phyloP scores from a whole-genome alignment of 2,797 vertebrate species.

The Gallinago stenura region DNA sequence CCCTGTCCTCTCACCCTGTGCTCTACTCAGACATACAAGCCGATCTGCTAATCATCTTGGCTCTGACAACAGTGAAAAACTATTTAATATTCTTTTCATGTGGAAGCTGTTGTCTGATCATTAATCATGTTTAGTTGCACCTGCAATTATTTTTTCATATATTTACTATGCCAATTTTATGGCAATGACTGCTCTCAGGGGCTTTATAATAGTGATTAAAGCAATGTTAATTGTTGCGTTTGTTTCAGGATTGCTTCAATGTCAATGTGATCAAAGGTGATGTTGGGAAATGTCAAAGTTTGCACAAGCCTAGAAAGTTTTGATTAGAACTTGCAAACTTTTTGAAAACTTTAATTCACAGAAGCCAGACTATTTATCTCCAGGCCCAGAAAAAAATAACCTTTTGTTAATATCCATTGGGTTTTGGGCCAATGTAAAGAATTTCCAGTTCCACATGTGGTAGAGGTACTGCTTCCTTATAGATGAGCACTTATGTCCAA shows the following conservation, averaged over 20 bases:
- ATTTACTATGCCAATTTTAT: constrained; percentile 77
- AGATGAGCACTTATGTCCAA: background rate
- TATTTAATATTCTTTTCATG: constrained; percentile 73
- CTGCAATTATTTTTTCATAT: constrained; percentile 75
- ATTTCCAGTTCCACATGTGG: background rate
- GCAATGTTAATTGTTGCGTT: constrained; percentile 66
- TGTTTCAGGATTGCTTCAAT: constrained; percentile 73
- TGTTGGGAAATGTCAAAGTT: constrained; percentile 47
- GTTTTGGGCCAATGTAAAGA: background rate
- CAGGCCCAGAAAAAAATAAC: background rate
- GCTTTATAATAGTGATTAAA: constrained; percentile 74
- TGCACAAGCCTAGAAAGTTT: constrained; percentile 13
- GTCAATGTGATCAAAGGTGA: constrained; percentile 56
- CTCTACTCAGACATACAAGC: background rate
- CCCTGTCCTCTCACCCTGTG: background rate
- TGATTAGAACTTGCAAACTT: background rate
- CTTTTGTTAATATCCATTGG: background rate
- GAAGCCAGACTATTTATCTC: background rate
- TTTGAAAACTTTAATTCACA: background rate
- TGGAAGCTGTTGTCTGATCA: constrained; percentile 70
- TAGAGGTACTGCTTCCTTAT: background rate
- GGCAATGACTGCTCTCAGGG: constrained; percentile 62
- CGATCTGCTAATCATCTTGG: constrained; percentile 27
- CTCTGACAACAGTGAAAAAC: constrained; percentile 43
- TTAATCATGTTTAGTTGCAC: constrained; percentile 80